These are phyloP conservation scores for Dusona sp. DNA, from an alignment of 2,888 invertebrate genomes.

Conservation along the genomic window DNA sequence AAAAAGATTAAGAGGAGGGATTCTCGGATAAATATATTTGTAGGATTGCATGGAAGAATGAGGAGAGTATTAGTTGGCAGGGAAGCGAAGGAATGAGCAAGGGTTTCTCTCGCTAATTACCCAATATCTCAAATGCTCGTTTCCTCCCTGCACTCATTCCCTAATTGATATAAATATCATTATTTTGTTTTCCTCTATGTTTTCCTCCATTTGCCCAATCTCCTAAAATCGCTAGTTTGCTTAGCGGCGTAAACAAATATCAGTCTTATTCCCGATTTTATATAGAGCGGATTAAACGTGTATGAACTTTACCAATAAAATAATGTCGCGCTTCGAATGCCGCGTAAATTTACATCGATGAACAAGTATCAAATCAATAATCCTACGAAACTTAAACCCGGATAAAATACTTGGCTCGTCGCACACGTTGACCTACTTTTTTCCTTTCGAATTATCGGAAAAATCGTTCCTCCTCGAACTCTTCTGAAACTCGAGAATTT, in stretches of 20 bases:
- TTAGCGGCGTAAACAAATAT: neutral
- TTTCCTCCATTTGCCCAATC: neutral
- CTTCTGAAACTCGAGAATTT: neutral
- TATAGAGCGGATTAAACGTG: neutral
- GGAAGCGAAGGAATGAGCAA: neutral
- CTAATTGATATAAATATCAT: conserved; percentile 44
- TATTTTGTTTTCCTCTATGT: neutral
- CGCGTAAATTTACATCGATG: neutral
- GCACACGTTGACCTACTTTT: conserved; percentile 41
- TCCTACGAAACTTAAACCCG: neutral
- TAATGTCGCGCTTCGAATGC: neutral
- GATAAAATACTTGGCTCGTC: neutral
- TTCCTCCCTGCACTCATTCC: neutral
- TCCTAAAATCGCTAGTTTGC: neutral
- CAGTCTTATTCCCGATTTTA: neutral
- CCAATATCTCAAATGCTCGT: conserved; percentile 58
- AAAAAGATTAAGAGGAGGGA: neutral
- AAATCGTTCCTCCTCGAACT: conserved; percentile 3
- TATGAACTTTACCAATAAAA: neutral
- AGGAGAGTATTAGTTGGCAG: neutral
- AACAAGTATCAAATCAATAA: conserved; percentile 9
- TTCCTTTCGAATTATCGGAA: conserved; percentile 8
- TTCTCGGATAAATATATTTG: conserved; percentile 30
- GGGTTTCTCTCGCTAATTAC: conserved; percentile 59
- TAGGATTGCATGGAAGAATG: conserved; percentile 27